Evolutionary conservation across 2,113 vertebrate genomes (phyloP).

Genomic region (Coregonus clupeaformis): DNA sequence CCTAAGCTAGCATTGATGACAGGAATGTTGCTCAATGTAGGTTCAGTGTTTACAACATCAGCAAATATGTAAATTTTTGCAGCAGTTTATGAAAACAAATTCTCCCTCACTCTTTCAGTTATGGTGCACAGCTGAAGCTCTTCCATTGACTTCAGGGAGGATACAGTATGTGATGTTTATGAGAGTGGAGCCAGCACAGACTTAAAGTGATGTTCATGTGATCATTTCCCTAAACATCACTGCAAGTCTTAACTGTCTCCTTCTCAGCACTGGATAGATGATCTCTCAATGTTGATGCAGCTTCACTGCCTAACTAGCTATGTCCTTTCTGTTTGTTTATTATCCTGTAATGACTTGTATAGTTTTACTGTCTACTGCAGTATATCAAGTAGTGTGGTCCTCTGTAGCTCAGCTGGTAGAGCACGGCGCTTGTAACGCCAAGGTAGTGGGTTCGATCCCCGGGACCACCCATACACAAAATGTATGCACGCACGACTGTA

Average conservation of each 20-base stretch:
- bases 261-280: conserved; percentile 41
- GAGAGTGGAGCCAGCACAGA: conserved; percentile 94
- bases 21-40: no score
- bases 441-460: no score
- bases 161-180: conserved; percentile 22
- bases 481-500: no score
- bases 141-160: conserved; percentile 13
- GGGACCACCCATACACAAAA: no score
- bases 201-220: conserved; percentile 99
- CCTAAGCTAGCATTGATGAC: not conserved
- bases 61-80: not conserved
- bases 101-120: not conserved
- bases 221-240: conserved; percentile 98
- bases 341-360: not conserved
- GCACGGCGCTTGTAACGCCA: no score
- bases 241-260: conserved; percentile 97
- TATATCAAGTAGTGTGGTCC: no score
- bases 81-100: not conserved
- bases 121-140: not conserved
- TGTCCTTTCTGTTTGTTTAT: not conserved
- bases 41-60: not conserved
- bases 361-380: not conserved
- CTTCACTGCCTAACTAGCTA: not conserved
- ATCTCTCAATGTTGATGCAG: not conserved
- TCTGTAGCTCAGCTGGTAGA: no score